phyloP scores from a whole-genome alignment of 2,888 invertebrate genomes.

The Operophtera brumata region DNA sequence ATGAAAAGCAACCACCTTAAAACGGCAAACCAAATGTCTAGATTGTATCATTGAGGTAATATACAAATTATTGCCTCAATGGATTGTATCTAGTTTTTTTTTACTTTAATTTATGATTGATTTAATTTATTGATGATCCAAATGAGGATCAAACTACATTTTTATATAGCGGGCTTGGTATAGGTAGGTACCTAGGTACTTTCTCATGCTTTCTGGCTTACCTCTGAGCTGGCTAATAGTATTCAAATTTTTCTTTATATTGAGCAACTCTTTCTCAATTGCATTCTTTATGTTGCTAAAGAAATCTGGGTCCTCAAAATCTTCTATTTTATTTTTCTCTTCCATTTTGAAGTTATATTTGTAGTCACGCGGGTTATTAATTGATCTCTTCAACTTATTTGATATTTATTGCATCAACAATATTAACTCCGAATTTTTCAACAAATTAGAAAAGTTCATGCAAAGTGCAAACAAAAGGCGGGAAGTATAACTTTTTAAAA shows the following conservation, averaged over 20 bases:
- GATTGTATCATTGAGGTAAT: too few relatives aligned
- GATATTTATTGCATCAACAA: conserved; percentile 16
- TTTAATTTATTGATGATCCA: too few relatives aligned
- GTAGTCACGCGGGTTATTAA: conserved; percentile 12
- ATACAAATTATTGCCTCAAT: too few relatives aligned
- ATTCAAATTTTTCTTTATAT: conserved; percentile 61
- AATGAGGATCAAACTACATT: too few relatives aligned
- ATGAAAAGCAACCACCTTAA: too few relatives aligned
- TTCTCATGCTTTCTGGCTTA: conserved; percentile 24
- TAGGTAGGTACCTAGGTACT: not conserved
- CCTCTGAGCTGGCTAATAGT: conserved; percentile 66
- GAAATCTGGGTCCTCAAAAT: conserved; percentile 50
- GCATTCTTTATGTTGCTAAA: conserved; percentile 45
- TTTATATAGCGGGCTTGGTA: too few relatives aligned
- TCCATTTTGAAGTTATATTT: conserved; percentile 35
- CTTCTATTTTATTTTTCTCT: conserved; percentile 34
- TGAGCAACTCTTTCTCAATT: conserved; percentile 58
- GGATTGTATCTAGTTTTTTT: too few relatives aligned
- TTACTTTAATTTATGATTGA: too few relatives aligned
- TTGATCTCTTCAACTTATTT: conserved; percentile 15
- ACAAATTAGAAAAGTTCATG: conserved; percentile 37
- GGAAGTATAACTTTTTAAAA: conserved; percentile 46
- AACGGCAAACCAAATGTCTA: too few relatives aligned
- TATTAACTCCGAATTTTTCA: conserved; percentile 25
- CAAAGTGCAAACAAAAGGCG: conserved; percentile 35